Evolutionary conservation across 2,797 vertebrate genomes (phyloP), one percentile per base, ranked within the genome.

Genomic region (Karalla daura): DNA sequence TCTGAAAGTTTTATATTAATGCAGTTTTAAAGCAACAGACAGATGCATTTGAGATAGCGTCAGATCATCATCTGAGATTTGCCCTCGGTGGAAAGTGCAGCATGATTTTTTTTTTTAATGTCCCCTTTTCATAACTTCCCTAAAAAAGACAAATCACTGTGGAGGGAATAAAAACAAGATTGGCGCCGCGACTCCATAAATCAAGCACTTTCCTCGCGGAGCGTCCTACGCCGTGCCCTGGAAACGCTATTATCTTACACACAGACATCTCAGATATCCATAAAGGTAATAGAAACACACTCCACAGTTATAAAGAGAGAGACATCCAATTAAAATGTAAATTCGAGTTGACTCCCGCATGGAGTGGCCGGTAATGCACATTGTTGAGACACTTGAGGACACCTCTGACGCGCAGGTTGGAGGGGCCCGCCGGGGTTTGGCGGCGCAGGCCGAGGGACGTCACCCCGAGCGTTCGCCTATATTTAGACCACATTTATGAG

Each of bases 251-350:
- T 70, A 74, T 52, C 65, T 63, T 35, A 66, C 65, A 81, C 70
- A 70, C 53, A n/a, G n/a, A 64, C 66, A 55, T 69, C 62, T 50
- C 43, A 60, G 70, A 66, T 65, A 67, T 69, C 53, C 15, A 59
- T 65, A 46, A 67, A 56, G 55, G 55, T 80, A 78, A 87, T 78
- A 44, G 65, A 66, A 80, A 83, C 75, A 68, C 47, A 80, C 70
- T 54, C 71, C 12, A 28, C 40, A 44, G 61, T 78, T 76, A 87
- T 82, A 68, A 83, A 85, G 78, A 85, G 78, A 74, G 58, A 64
- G 43, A 64, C 63, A 78, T 68, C 53, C 58, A 58, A 88, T 88
- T 89, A 81, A 90, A 89, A 88, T 87, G 83, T 59, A 88, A 88
- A 88, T 86, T 67, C 73, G 65, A 81, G 54, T 41, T n/a, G 46